These are phyloP conservation scores for Melieria crassipennis DNA, from an alignment of 2,888 invertebrate species.

Conservation along the genomic window DNA sequence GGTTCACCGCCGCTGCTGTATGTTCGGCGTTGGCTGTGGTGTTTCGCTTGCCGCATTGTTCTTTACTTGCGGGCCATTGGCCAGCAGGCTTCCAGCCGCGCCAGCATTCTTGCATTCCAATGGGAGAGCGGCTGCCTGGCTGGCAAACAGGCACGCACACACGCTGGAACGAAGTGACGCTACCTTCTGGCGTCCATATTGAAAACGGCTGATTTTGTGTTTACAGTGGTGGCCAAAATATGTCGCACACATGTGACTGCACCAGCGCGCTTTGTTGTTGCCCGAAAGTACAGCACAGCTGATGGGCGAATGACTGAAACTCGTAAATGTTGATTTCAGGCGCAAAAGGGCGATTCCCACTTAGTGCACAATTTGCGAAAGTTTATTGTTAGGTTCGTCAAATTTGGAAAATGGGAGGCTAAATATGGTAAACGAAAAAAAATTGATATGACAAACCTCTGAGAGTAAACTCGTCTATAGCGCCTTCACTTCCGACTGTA, in stretches of 20 bases:
- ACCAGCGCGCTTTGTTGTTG: constrained; percentile 13
- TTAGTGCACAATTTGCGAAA: no score
- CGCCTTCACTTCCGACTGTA: no score
- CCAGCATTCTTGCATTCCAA: constrained; percentile 36
- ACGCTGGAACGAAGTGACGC: constrained; percentile 55
- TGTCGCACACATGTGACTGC: constrained; percentile 18
- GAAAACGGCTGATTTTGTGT: constrained; percentile 51
- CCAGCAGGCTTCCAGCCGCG: constrained; percentile 15
- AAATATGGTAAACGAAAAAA: no score
- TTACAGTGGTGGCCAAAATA: constrained; percentile 25
- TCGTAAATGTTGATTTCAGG: no score
- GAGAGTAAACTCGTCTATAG: no score
- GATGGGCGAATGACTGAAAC: constrained; percentile 12
- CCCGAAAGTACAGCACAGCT: constrained; percentile 33
- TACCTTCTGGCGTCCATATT: constrained; percentile 50
- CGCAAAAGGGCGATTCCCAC: no score
- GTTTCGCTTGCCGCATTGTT: constrained; percentile 18
- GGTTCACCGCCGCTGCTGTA: no score
- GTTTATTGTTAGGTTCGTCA: no score
- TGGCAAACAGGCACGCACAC: constrained; percentile 10
- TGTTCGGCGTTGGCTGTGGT: no score
- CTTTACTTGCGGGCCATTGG: constrained; percentile 26
- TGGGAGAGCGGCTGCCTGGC: constrained; percentile 21
- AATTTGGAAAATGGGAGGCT: no score
- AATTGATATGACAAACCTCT: no score